A percentile compares a stretch with the other conserved stretches of the same genome.
These are phyloP conservation scores for Rotaria magnacalcarata DNA, from an alignment of 2,888 invertebrate species.

Conservation along the genomic window DNA sequence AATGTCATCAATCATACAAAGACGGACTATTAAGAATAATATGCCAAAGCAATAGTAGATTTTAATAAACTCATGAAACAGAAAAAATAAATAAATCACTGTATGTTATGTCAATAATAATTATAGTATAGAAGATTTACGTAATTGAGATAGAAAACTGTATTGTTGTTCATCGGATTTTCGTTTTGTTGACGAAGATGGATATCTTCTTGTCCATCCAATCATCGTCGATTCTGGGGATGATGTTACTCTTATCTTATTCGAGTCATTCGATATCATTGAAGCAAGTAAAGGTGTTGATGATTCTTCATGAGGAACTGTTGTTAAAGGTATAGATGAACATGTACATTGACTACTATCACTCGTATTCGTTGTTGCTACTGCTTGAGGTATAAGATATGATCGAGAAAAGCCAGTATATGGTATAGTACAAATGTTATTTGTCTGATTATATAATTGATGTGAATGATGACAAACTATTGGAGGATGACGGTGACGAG, in stretches of 20 bases:
- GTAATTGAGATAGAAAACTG: slow-evolving; percentile 19
- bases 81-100: slow-evolving; percentile 17
- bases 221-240: neutral
- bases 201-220: neutral
- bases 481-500: neutral
- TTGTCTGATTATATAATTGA: neutral
- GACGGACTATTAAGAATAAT: neutral
- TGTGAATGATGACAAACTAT: slow-evolving; percentile 16
- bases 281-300: neutral
- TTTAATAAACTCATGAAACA: neutral
- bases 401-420: neutral
- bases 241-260: neutral
- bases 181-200: neutral
- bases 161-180: neutral
- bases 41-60: neutral
- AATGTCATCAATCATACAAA: too few species aligned
- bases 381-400: neutral
- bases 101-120: neutral
- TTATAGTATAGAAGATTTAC: slow-evolving; percentile 6
- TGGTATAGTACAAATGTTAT: neutral
- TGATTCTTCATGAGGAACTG: neutral
- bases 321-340: neutral
- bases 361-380: neutral
- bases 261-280: neutral
- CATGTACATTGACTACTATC: slow-evolving; percentile 30